Evolutionary conservation across 2,113 vertebrate species (phyloP), one percentile per base, ranked within the genome.

Genomic region (Gallinago undulata): DNA sequence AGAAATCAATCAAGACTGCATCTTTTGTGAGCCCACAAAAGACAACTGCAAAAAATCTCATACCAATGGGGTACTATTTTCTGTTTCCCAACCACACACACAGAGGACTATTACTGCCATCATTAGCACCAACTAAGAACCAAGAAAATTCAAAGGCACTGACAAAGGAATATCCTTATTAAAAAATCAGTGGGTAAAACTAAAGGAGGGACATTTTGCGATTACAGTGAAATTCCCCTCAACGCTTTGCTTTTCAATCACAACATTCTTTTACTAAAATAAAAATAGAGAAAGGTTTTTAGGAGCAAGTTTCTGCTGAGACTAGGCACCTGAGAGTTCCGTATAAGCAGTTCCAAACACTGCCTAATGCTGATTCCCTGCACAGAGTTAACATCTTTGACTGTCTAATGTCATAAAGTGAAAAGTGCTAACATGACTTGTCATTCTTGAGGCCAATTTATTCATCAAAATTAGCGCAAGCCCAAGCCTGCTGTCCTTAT

Each of bases 401-500:
- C 37, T 70, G 66, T 35, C 30, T 87, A 60, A 68, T 13, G 13
- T 21, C 55, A 37, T 59, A 77, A 93, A 96, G 33, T 84, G 80
- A 91, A 90, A 95, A 87, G 89, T 89, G 87, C 66, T 94, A 95
- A 91, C 62, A 60, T 0, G 4, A 79, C 76, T 94, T 96, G 81
- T 92, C 89, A 89, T 93, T 95, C 91, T 92, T 3, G 1, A 94
- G 66, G 69, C 43, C 24, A 89, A 89, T 92, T 88, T 75, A 90
- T 82, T 87, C 48, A 95, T 82, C 89, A 89, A 85, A 96, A 94
- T 86, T 43, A 92, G n/a, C 62, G 68, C 86, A 93, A 92, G 95
- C 76, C 60, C 73, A 56, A 86, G 48, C 89, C 93, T 94, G 85
- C 47, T 84, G 64, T 81, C 47, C 76, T 92, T 84, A 77, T 13